A percentile compares a stretch with the other conserved stretches of the same genome.
These are phyloP conservation scores for Dichetophora obliterata DNA, from an alignment of 2,888 invertebrate genomes.

Conservation along the genomic window DNA sequence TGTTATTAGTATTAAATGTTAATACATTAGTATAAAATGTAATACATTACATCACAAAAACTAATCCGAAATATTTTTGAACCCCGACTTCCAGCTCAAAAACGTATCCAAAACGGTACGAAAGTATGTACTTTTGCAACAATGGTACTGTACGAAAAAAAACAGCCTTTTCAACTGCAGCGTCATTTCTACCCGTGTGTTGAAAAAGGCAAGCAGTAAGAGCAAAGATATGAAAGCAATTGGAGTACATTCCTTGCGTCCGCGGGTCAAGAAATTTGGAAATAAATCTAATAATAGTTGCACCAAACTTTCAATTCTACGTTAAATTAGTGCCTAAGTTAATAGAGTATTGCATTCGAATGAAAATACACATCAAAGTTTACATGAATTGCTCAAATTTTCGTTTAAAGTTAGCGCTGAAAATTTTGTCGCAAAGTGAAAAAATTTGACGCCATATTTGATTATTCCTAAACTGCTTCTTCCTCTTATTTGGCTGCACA, in stretches of 20 bases:
- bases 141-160: not conserved
- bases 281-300: not conserved
- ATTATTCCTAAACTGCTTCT: conserved; percentile 13
- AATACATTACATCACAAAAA: no score
- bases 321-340: not conserved
- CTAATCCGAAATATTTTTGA: no score
- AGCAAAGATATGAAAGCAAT: not conserved
- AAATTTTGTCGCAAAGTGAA: not conserved
- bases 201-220: not conserved
- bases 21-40: no score
- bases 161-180: not conserved
- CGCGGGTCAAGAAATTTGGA: not conserved
- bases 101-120: no score
- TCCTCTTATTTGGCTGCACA: not conserved
- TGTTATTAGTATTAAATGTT: no score
- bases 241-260: no score
- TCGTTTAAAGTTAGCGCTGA: conserved; percentile 7
- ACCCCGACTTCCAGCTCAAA: no score
- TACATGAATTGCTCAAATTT: not conserved
- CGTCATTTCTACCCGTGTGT: not conserved
- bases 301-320: not conserved
- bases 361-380: not conserved
- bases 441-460: conserved; percentile 38
- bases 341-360: not conserved
- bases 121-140: not conserved